A percentile compares a stretch with the other conserved stretches of the same genome.
These are phyloP conservation scores for Anticlea derivata DNA, from an alignment of 2,888 invertebrate species.

Conservation along the genomic window DNA sequence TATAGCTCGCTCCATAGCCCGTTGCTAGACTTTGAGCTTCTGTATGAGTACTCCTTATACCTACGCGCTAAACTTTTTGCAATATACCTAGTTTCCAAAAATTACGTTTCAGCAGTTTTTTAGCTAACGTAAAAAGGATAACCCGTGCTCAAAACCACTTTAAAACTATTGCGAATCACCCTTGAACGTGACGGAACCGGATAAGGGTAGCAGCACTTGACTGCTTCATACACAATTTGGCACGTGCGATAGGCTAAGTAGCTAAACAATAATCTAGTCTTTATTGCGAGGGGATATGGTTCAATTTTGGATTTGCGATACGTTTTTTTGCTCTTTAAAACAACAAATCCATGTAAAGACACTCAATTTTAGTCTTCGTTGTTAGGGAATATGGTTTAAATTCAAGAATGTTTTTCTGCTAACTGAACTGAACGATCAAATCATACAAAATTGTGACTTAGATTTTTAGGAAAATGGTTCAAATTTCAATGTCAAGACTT, in stretches of 20 bases:
- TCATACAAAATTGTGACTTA: background rate
- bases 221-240: slow-evolving; percentile 39
- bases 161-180: slow-evolving; percentile 8
- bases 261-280: background rate
- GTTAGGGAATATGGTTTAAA: background rate
- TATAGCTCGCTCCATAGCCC: too few relatives aligned
- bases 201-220: slow-evolving; percentile 54
- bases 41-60: too few relatives aligned
- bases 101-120: slow-evolving; percentile 5
- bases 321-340: background rate
- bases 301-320: background rate
- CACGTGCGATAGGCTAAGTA: slow-evolving; percentile 42
- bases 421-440: background rate
- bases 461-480: background rate
- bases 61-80: background rate
- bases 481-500: background rate
- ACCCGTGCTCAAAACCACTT: slow-evolving; percentile 5
- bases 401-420: background rate
- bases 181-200: slow-evolving; percentile 55
- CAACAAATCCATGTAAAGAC: too few relatives aligned
- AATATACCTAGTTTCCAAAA: background rate
- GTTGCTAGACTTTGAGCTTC: too few relatives aligned
- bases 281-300: slow-evolving; percentile 4
- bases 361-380: background rate
- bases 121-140: slow-evolving; percentile 4